Base-by-base conservation (phyloP, 2,113 vertebrate genomes). In the Talpa occidentalis region DNA sequence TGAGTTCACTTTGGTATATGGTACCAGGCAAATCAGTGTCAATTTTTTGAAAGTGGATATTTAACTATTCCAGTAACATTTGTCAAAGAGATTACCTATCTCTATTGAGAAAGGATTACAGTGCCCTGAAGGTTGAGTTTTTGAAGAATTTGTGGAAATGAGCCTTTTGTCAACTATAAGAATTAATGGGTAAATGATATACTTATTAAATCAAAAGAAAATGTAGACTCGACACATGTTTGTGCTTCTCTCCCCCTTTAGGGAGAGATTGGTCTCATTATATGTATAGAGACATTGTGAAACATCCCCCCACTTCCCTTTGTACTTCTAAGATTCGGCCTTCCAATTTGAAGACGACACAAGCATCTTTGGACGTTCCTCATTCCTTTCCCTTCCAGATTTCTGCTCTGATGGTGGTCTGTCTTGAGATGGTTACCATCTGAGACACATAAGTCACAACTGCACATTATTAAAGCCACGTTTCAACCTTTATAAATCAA, bases 401-500 rank as follows among this genome's bases (percentile, higher is more conserved):
- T 67, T 56, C 37, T 72, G 32, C 79, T 59, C 35, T 28, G 44
- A 14, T n/a, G 80, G 86, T 90, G 91, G 80, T 93, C 94, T 86
- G 26, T 69, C 89, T 81, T 67, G n/a, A 30, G 79, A 42, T 47
- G 28, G 35, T 90, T 69, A 62, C 69, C 42, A 37, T 86, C 59
- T 74, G 67, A 86, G 86, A 74, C 59, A 81, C 59, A 67, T 66
- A 67, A 81, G 80, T 81, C 40, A 44, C 74, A 80, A 93, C 79
- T 85, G 59, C 67, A 54, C 35, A 90, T 90, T 81, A 73, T 86
- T 90, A 64, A 72, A 86, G 59, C 80, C 67, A 83, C 32, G 67
- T 64, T 90, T 90, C 76, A 76, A 86, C 60, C 60, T 90, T 90
- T 86, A 81, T 60, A 95, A 90, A 69, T 76, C 32, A 21, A 86